These are phyloP conservation scores for Phoebastria nigripes DNA, from an alignment of 2,797 vertebrate genomes.

Conservation along the genomic window DNA sequence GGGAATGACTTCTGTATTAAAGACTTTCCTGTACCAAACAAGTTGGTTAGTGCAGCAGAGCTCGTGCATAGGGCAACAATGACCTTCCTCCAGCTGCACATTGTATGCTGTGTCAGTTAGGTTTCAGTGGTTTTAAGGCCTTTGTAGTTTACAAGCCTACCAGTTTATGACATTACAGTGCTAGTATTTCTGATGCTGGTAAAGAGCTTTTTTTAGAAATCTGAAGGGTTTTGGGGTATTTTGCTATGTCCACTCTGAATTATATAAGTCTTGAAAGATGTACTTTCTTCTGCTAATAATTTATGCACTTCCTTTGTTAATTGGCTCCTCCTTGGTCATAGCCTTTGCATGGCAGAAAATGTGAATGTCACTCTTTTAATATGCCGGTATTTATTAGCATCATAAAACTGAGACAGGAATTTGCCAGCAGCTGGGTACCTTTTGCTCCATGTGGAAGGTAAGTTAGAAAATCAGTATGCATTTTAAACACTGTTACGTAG, in stretches of 20 bases:
- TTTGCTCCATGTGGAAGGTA: neutral
- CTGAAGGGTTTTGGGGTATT: neutral
- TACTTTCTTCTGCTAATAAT: neutral
- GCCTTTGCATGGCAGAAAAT: slow-evolving; percentile 25
- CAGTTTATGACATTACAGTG: neutral
- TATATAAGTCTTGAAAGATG: neutral
- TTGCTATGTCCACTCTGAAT: neutral
- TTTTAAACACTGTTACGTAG: neutral
- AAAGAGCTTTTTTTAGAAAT: neutral
- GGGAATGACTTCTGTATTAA: neutral
- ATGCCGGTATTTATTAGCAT: neutral
- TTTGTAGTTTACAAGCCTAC: neutral
- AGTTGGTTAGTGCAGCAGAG: neutral
- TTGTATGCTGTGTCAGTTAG: neutral
- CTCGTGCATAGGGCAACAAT: neutral
- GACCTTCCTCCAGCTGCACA: neutral
- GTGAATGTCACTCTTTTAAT: neutral
- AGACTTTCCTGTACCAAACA: neutral
- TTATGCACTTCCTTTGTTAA: slow-evolving; percentile 7
- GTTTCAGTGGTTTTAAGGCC: neutral
- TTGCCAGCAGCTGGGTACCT: neutral
- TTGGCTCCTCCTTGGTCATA: neutral
- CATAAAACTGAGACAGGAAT: slow-evolving; percentile 24
- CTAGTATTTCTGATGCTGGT: neutral
- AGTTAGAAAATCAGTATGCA: neutral